Base-by-base conservation (phyloP, 2,888 invertebrate genomes). In the Acrocera orbiculus region DNA sequence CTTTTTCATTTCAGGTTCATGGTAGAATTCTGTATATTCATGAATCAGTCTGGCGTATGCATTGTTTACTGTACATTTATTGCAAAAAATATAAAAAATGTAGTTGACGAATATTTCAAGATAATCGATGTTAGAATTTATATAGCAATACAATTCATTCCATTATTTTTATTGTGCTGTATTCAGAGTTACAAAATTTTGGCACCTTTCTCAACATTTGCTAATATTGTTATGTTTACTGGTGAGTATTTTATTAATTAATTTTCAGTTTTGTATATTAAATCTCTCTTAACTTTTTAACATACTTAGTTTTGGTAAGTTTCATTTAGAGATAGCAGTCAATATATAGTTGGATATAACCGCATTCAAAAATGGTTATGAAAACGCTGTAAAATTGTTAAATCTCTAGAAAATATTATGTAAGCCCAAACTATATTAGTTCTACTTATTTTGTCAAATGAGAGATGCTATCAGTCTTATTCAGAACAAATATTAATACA, bases 11-110 rank as follows among this genome's bases (percentile, higher is more conserved):
- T 9, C 22, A 78, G 79, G 42, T 68, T 70, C 44, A 56, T 76
- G 13, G 70, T 73, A 33, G 77, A 78, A 51, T 54, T 58, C 4
- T 78, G 78, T 56, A 65, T 78, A 41, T 71, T 85, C 45, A 65
- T 80, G 20, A 87, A 87, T 54, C 89, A 90, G 60, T 62, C 87
- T 40, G 89, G 89, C 35, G 79, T 87, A 46, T 89, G 89, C 56
- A 80, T 80, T 52, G 81, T 87, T 15, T 89, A 86, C 61, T 69
- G 80, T 39, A 73, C 85, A 14, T 85, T 85, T 53, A 71, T 82
- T 30, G 72, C 77, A 1, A 67, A 69, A 37, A 81, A 74, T 52
- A 47, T 80, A 16, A 65, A 71, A 51, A 64, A 67, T 57, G 70
- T 73, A 11, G 26, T 36, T 27, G 36, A 38, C 28, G 23, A 16